A percentile compares a stretch with the other conserved stretches of the same genome.
phyloP scores from a whole-genome alignment of 2,797 vertebrate species.

The Hoplostethus mediterraneus region DNA sequence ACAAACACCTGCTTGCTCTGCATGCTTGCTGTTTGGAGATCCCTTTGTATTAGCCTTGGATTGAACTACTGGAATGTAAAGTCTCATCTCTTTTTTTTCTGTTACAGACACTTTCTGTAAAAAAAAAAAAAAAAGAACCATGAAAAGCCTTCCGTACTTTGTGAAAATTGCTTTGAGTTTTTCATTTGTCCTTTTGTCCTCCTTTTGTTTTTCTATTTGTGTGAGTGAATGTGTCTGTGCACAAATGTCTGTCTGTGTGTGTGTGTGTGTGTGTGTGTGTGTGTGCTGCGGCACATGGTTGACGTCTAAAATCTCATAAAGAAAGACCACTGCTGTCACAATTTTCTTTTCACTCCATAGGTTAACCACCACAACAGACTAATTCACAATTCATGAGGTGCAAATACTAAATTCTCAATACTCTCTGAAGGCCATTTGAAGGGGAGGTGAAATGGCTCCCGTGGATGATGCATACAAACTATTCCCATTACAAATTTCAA shows the following conservation, averaged over 20 bases:
- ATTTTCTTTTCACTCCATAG: conserved; percentile 17
- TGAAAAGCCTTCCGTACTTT: conserved; percentile 24
- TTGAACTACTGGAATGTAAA: conserved; percentile 36
- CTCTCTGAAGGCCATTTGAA: conserved; percentile 64
- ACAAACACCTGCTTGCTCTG: conserved; percentile 69
- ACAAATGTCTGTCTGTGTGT: background rate
- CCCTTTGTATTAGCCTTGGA: conserved; percentile 54
- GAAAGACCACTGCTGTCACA: conserved; percentile 15
- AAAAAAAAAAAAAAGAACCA: conserved; percentile 22
- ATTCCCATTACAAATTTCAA: conserved; percentile 52
- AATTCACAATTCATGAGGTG: conserved; percentile 62
- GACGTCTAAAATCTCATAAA: conserved; percentile 24
- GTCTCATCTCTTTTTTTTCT: conserved; percentile 48
- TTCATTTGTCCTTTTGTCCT: conserved; percentile 13
- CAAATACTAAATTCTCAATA: conserved; percentile 48
- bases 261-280: background rate
- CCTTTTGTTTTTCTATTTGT: conserved; percentile 21
- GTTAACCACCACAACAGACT: conserved; percentile 37
- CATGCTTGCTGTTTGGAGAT: conserved; percentile 48
- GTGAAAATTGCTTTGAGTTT: conserved; percentile 25
- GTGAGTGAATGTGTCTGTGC: background rate
- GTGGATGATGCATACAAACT: conserved; percentile 64
- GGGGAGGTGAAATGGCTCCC: conserved; percentile 47
- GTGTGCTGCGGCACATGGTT: background rate
- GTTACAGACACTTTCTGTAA: conserved; percentile 26